phyloP scores from a whole-genome alignment of 2,797 vertebrate species.

The Sebastes steindachneri region DNA sequence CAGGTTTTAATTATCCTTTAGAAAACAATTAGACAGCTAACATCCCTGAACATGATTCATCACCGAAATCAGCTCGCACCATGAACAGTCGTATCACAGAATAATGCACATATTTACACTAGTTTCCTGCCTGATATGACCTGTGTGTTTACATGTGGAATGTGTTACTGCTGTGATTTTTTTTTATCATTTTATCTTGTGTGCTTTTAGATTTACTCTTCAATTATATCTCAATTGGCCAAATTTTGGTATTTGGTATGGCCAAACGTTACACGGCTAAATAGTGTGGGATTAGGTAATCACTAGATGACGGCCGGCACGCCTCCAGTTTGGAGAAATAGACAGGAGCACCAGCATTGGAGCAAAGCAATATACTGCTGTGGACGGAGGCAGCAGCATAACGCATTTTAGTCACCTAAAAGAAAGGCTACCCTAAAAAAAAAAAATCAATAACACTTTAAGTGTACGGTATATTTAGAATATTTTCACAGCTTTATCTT shows the following conservation, averaged over 20 bases:
- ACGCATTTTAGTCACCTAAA: neutral
- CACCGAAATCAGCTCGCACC: neutral
- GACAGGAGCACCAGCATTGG: neutral
- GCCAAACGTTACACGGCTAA: neutral
- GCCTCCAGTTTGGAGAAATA: neutral
- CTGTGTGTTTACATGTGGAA: neutral
- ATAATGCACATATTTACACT: too few relatives aligned
- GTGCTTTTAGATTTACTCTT: neutral
- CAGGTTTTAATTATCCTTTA: neutral
- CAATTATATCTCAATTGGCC: neutral
- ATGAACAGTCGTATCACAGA: neutral
- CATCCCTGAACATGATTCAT: neutral
- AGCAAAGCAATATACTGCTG: neutral
- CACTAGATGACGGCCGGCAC: neutral
- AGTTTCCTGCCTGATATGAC: neutral
- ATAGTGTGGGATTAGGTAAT: neutral
- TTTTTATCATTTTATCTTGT: neutral
- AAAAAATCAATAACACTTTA: neutral
- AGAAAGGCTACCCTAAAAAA: neutral
- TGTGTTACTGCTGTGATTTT: neutral
- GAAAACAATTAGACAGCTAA: neutral
- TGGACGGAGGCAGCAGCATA: too few relatives aligned
- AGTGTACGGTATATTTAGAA: neutral
- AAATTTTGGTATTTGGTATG: neutral
- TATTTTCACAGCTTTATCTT: neutral